Conservation (phyloP, 1,140 invertebrate genomes). For the Homalodisca vitripennis region DNA sequence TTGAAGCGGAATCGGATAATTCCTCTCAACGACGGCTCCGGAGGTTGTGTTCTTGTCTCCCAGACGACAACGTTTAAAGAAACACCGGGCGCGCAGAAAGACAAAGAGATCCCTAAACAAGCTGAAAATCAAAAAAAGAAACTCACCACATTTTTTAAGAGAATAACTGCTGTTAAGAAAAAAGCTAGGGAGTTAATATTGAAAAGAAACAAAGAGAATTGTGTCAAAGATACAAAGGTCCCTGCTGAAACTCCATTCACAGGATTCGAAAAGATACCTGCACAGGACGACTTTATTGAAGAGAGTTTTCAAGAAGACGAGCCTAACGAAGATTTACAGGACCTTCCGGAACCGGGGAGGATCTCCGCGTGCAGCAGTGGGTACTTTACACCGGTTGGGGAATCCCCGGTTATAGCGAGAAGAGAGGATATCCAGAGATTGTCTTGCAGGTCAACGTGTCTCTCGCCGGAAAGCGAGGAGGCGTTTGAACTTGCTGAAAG, state of each 20-base stretch:
- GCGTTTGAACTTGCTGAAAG: background rate
- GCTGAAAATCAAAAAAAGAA: background rate
- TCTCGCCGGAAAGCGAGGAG: background rate
- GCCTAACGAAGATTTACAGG: background rate
- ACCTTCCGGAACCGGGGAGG: background rate
- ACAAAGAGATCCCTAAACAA: background rate
- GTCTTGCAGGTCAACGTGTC: no score
- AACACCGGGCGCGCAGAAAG: background rate
- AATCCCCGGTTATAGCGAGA: background rate
- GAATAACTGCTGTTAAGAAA: background rate
- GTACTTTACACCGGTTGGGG: background rate
- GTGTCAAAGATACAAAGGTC: background rate
- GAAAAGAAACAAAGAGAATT: background rate
- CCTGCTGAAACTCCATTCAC: background rate
- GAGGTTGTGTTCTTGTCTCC: slow-evolving; percentile 7
- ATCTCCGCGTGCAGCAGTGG: slow-evolving; percentile 4
- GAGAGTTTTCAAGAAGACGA: slow-evolving; percentile 13
- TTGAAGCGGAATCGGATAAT: slow-evolving; percentile 1
- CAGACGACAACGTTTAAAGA: background rate
- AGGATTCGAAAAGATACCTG: background rate
- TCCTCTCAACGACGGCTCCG: slow-evolving; percentile 5
- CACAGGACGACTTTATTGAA: slow-evolving; percentile 14
- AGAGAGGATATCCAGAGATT: no score
- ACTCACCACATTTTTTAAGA: background rate
- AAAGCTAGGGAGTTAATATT: background rate